Conservation (phyloP, 2,113 vertebrate genomes). For the Nycticorax nycticorax region DNA sequence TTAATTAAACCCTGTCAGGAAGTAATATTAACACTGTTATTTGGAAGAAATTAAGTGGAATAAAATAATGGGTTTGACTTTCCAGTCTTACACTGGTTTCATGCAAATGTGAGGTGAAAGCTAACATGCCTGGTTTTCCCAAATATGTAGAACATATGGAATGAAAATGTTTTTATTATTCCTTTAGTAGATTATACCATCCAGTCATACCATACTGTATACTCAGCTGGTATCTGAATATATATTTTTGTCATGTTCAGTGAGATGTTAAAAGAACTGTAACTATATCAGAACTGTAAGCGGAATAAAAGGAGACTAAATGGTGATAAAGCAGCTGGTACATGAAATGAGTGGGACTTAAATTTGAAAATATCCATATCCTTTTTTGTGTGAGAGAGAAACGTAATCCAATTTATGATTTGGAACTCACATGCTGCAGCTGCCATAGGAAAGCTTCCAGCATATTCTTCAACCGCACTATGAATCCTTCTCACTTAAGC, state of each 20-base stretch:
- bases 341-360: conserved; percentile 41
- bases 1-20: conserved; percentile 37
- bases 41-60: conserved; percentile 25
- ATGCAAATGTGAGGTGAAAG: background rate
- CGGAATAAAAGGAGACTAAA: conserved; percentile 38
- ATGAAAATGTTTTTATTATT: background rate
- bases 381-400: background rate
- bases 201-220: background rate
- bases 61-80: conserved; percentile 41
- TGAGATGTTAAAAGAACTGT: conserved; percentile 9
- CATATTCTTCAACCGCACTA: background rate
- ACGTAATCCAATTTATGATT: conserved; percentile 2
- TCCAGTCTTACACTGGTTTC: background rate
- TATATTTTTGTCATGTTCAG: conserved; percentile 5
- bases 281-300: conserved; percentile 38
- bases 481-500: background rate
- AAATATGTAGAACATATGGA: background rate
- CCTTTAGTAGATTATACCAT: background rate
- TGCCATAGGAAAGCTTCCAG: conserved; percentile 35
- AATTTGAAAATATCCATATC: conserved; percentile 48
- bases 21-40: conserved; percentile 1
- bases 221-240: conserved; percentile 20
- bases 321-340: conserved; percentile 52
- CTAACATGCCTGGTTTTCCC: background rate
- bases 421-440: background rate